Evolutionary conservation across 2,888 invertebrate genomes (phyloP), one percentile per base, ranked within the genome.

Genomic region (Andrena flavipes): DNA sequence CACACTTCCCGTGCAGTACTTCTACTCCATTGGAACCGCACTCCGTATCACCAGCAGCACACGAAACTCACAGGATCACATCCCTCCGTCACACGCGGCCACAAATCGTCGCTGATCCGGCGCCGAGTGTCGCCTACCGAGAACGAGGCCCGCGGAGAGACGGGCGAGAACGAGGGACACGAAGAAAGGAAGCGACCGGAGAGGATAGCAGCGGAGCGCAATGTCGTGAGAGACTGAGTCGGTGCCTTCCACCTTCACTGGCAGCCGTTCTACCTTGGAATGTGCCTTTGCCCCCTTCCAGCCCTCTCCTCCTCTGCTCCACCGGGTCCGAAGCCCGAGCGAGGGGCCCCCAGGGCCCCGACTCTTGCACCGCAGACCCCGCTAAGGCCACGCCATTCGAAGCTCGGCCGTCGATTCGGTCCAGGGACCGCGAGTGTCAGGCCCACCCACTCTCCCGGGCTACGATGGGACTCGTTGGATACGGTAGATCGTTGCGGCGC

Each of bases 231-330:
- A 86, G 87, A 87, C 85, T 86, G 88, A 70, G 69, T 86, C 81
- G 87, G 82, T 87, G 82, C 84, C 83, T 87, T 87, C 91, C 90
- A 91, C 91, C 92, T 92, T 92, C 88, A 91, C 92, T 89, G 90
- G 87, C 90, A 88, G 91, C 88, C 91, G 91, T 91, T 92, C 91
- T 89, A 89, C 89, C 91, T 92, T 92, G 92, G 92, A 92, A 92
- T 92, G 92, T 91, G 92, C 92, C 90, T 91, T 89, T 88, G 91
- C 88, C 91, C 90, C 91, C 90, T 23, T 56, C 87, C 85, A 76
- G 84, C 85, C 88, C 90, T 60, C 82, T 80, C 79, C 42, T 23
- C 63, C 73, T 59, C 76, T 62, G 59, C 71, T 54, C 20, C 56
- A 59, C 76, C 75, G 74, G 67, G 68, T 67, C 73, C 69, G 23